Conservation (phyloP, 2,113 vertebrate genomes). For the Syrmaticus mikado region DNA sequence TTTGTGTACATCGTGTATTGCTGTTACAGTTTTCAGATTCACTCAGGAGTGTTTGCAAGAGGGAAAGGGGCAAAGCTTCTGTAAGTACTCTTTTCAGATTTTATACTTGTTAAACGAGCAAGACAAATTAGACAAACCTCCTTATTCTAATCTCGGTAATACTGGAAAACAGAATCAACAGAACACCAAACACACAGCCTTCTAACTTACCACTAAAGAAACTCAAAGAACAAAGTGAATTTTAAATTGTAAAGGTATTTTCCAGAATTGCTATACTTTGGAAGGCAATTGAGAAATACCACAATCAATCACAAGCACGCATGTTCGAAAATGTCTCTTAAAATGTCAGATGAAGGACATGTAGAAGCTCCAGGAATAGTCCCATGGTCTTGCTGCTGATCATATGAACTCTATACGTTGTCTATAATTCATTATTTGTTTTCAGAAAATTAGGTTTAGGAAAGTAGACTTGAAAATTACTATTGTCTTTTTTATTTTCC, state of each 20-base stretch:
- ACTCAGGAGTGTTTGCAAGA: neutral
- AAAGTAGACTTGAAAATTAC: neutral
- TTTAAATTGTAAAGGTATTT: neutral
- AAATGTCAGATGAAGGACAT: neutral
- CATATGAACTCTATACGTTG: neutral
- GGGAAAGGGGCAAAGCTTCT: neutral
- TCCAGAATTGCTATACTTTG: neutral
- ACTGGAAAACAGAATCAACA: neutral
- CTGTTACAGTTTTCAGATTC: neutral
- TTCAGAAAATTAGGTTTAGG: neutral
- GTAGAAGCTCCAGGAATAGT: neutral
- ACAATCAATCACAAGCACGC: rapidly evolving
- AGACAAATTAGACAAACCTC: neutral
- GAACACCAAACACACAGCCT: neutral
- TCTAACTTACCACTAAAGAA: neutral
- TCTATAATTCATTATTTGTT: neutral
- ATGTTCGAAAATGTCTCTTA: neutral
- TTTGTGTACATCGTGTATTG: neutral
- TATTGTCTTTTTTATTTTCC: neutral
- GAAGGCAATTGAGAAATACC: neutral
- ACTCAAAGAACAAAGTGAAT: neutral
- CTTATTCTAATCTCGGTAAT: neutral
- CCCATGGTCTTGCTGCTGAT: neutral
- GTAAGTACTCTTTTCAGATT: neutral
- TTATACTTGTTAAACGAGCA: neutral